Evolutionary conservation across 2,888 invertebrate species (phyloP).

Genomic region (Stenichneumon culpator): DNA sequence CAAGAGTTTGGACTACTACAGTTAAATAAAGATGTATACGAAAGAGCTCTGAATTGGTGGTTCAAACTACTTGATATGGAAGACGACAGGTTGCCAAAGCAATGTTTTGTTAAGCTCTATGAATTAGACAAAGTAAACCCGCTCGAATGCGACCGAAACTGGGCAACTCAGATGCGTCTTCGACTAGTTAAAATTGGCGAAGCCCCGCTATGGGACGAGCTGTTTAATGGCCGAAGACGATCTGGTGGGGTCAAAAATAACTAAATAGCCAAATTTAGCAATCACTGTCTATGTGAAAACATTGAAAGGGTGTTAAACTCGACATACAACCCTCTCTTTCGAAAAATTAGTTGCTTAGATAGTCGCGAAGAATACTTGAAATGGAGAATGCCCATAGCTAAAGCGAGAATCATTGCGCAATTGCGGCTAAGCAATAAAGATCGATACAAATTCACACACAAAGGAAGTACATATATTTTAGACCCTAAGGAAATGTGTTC

Average conservation of each 20-base stretch:
- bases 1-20: slow-evolving; percentile 8
- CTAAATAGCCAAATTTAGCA: not conserved
- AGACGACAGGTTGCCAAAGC: slow-evolving; percentile 3
- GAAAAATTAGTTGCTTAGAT: not conserved
- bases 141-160: slow-evolving; percentile 6
- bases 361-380: slow-evolving; percentile 7
- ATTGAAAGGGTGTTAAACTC: not conserved
- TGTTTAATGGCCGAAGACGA: not conserved
- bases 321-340: slow-evolving; percentile 7
- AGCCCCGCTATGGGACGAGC: not conserved
- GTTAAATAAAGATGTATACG: not conserved
- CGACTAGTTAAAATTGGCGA: slow-evolving; percentile 1
- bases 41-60: not conserved
- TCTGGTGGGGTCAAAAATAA: not conserved
- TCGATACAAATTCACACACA: not conserved
- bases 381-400: slow-evolving; percentile 19
- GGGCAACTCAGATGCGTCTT: slow-evolving; percentile 13
- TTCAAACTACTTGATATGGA: not conserved
- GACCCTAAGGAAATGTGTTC: not conserved
- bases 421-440: slow-evolving; percentile 6
- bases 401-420: slow-evolving; percentile 11
- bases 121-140: not conserved
- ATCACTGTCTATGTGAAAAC: not conserved
- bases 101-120: not conserved
- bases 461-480: slow-evolving; percentile 16